Evolutionary conservation across 2,888 invertebrate species (phyloP).

Genomic region (Leptinotarsa haldemani): DNA sequence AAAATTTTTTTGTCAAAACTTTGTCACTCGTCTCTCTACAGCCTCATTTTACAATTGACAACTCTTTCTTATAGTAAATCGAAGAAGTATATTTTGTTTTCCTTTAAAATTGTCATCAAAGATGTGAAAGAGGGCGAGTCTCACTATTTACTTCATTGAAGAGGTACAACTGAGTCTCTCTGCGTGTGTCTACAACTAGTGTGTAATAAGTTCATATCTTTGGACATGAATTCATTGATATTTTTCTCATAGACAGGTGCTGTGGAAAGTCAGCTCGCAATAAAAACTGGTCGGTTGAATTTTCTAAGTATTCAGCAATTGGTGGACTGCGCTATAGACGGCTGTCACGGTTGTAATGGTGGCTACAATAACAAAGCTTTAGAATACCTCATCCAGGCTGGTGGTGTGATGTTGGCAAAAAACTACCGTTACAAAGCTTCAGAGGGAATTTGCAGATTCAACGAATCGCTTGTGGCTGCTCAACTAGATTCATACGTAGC

Average conservation of each 20-base stretch:
- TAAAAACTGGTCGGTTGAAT: constrained; percentile 78
- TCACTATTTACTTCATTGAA: no score
- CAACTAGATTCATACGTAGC: constrained; percentile 84
- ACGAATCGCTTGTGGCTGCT: constrained; percentile 76
- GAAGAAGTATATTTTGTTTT: no score
- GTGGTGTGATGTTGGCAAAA: constrained; percentile 82
- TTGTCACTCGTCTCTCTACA: no score
- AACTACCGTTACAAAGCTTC: constrained; percentile 87
- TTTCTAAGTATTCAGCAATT: constrained; percentile 93
- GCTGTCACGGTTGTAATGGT: constrained; percentile 90
- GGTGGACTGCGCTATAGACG: constrained; percentile 82
- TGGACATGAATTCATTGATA: no score
- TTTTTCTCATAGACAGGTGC: constrained; percentile 78
- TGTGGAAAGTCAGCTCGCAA: constrained; percentile 88
- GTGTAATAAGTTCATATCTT: no score
- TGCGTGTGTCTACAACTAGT: no score
- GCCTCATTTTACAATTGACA: no score
- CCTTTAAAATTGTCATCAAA: no score
- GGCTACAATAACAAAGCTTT: constrained; percentile 86
- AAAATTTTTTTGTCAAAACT: no score
- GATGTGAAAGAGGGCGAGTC: no score
- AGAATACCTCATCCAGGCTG: constrained; percentile 78
- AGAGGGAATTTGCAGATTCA: constrained; percentile 79
- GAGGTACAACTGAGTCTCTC: no score
- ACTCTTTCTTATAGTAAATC: no score